A percentile compares a stretch with the other conserved stretches of the same genome.
phyloP scores from a whole-genome alignment of 2,888 invertebrate species.

The Drosophila vallismaia region DNA sequence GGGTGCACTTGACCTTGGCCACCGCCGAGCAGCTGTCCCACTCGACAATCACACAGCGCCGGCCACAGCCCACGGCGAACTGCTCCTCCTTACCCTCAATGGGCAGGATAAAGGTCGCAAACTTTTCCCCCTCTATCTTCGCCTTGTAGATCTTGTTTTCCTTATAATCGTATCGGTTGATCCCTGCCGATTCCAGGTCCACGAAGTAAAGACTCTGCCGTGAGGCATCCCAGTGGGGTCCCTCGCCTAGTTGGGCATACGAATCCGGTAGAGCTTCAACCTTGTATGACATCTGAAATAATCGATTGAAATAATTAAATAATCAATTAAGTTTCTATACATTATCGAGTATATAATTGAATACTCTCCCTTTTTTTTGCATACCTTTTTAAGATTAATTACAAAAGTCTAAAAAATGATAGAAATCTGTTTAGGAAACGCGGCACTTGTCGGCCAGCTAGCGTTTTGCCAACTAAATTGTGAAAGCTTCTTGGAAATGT shows the following conservation, averaged over 20 bases:
- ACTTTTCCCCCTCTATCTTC: slow-evolving; percentile 84
- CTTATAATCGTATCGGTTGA: slow-evolving; percentile 82
- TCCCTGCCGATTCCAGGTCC: slow-evolving; percentile 85
- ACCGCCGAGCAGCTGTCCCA: slow-evolving; percentile 87
- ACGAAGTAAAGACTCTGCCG: slow-evolving; percentile 88
- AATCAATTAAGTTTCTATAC: slow-evolving; percentile 12
- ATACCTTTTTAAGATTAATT: slow-evolving; percentile 33
- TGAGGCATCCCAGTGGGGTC: slow-evolving; percentile 88
- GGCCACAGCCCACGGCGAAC: slow-evolving; percentile 87
- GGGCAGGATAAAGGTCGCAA: slow-evolving; percentile 87
- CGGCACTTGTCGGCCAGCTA: slow-evolving; percentile 16
- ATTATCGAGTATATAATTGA: background rate
- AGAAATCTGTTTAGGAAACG: slow-evolving; percentile 2
- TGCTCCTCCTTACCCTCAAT: slow-evolving; percentile 86
- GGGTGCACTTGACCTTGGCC: slow-evolving; percentile 84
- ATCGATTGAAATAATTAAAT: background rate
- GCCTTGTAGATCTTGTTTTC: slow-evolving; percentile 85
- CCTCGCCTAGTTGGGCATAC: slow-evolving; percentile 86
- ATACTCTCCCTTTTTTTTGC: slow-evolving; percentile 9
- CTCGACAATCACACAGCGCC: slow-evolving; percentile 86
- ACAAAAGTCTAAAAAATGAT: background rate
- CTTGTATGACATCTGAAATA: slow-evolving; percentile 82
- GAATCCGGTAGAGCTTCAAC: slow-evolving; percentile 82
- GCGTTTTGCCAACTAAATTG: slow-evolving; percentile 18
- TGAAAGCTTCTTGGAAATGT: slow-evolving; percentile 3